Evolutionary conservation across 1,140 invertebrate species (phyloP).

Genomic region (Eciton burchellii): DNA sequence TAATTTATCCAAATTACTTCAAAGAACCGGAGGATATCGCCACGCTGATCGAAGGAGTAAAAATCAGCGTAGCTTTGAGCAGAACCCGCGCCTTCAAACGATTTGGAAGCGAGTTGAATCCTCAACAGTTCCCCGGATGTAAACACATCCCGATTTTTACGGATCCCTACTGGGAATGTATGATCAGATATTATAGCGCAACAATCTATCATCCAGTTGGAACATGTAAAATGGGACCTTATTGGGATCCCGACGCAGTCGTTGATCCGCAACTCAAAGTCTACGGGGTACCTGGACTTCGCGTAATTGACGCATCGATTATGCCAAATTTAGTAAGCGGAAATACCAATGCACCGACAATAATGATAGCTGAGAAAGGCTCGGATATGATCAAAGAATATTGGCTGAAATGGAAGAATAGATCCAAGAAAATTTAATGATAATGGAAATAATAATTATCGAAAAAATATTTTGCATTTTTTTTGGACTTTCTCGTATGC

Average conservation of each 20-base stretch:
- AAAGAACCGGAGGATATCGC: slow-evolving; percentile 92
- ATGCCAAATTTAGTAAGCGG: slow-evolving; percentile 94
- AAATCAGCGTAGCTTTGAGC: slow-evolving; percentile 91
- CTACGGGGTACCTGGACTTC: slow-evolving; percentile 91
- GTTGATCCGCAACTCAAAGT: slow-evolving; percentile 94
- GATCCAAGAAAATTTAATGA: background rate
- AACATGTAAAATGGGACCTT: slow-evolving; percentile 97
- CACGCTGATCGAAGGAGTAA: slow-evolving; percentile 93
- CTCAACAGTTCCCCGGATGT: slow-evolving; percentile 90
- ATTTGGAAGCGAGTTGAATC: slow-evolving; percentile 89
- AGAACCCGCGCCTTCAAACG: slow-evolving; percentile 90
- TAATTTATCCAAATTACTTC: slow-evolving; percentile 97
- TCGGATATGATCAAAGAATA: slow-evolving; percentile 93
- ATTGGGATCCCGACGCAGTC: slow-evolving; percentile 93
- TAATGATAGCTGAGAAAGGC: slow-evolving; percentile 95
- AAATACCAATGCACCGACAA: slow-evolving; percentile 93
- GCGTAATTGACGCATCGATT: slow-evolving; percentile 95
- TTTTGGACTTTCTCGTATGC: no score
- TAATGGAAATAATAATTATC: background rate
- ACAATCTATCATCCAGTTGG: slow-evolving; percentile 96
- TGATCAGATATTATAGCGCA: slow-evolving; percentile 92
- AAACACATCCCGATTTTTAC: slow-evolving; percentile 88
- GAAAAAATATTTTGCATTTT: no score
- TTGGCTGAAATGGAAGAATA: slow-evolving; percentile 87
- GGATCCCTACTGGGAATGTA: slow-evolving; percentile 93